Base-by-base conservation (phyloP, 2,888 invertebrate genomes). In the Phortica magna region DNA sequence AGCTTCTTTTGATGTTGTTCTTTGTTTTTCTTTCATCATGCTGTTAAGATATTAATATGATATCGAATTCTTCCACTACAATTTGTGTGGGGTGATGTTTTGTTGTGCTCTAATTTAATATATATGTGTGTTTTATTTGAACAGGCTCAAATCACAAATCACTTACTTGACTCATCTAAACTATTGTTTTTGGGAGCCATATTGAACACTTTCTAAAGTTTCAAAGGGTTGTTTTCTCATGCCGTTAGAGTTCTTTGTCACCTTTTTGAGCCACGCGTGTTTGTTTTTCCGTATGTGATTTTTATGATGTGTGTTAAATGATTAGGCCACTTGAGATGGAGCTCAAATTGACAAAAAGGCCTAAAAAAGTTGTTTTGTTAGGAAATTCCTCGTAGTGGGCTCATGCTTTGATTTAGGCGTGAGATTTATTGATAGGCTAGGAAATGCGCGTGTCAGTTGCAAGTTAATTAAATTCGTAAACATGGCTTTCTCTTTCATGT, bases 221-320 rank as follows among this genome's bases (percentile, higher is more conserved):
- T 86, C 87, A 85, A 85, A 86, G 83, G 84, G 79, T 80, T 87
- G 73, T 6, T 17, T 71, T 19, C 67, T 71, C 39, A 17, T 67
- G 74, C 75, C 31, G 31, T 64, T 64, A 64, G 64, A 31, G n/a
- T 65, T 65, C n/a, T 39, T 76, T 73, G 39, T 64, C 65, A 17
- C 65, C 55, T 53, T 9, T 42, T 73, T 72, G 59, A 39, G 55
- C 31, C 22, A 12, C 14, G 55, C 55, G 17, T 17, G 67, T 70
- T 72, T 76, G 75, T 72, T 78, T 76, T 76, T 78, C 80, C 76
- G 74, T 80, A 82, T 81, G 81, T 84, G 87, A 89, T 85, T 88
- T 88, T 87, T 89, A 85, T 85, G 87, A 89, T 84, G 87, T 83
- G 84, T 84, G 88, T 89, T 89, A 89, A 89, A 89, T 89, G 89